Percentiles rank a stretch among this genome's conserved stretches.
Evolutionary conservation across 2,797 vertebrate genomes (phyloP).

Genomic region (Spinus pinus): DNA sequence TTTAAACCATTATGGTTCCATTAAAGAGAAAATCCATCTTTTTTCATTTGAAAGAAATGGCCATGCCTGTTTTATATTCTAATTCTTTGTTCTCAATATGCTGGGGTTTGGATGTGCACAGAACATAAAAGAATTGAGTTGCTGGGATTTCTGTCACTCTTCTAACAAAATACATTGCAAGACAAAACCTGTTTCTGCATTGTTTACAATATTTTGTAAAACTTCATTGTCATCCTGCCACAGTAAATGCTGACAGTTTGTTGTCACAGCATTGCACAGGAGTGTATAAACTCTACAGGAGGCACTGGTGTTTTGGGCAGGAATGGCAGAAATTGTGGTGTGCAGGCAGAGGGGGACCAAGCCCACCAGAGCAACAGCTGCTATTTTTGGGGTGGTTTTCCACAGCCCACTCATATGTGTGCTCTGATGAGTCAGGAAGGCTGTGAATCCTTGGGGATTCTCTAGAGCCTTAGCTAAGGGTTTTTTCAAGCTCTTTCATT

Average conservation of each 20-base stretch:
- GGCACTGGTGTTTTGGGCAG: background rate
- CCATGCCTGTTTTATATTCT: background rate
- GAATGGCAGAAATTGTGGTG: background rate
- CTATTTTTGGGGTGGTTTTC: background rate
- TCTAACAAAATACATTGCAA: background rate
- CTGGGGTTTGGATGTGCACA: background rate
- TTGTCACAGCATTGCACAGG: rapidly evolving
- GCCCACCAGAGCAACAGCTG: background rate
- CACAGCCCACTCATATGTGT: rapidly evolving
- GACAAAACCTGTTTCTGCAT: background rate
- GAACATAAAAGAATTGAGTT: background rate
- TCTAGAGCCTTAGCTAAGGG: background rate
- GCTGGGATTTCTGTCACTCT: background rate
- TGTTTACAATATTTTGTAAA: background rate
- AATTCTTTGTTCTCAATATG: background rate
- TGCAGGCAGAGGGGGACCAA: background rate
- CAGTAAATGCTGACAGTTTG: background rate
- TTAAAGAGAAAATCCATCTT: background rate
- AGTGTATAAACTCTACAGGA: rapidly evolving
- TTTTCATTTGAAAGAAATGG: background rate
- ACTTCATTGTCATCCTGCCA: background rate
- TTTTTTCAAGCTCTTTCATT: background rate
- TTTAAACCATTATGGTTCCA: background rate
- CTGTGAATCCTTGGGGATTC: background rate
- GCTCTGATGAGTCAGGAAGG: background rate